phyloP scores from a whole-genome alignment of 2,888 invertebrate genomes.

The Leucophora obtusa region DNA sequence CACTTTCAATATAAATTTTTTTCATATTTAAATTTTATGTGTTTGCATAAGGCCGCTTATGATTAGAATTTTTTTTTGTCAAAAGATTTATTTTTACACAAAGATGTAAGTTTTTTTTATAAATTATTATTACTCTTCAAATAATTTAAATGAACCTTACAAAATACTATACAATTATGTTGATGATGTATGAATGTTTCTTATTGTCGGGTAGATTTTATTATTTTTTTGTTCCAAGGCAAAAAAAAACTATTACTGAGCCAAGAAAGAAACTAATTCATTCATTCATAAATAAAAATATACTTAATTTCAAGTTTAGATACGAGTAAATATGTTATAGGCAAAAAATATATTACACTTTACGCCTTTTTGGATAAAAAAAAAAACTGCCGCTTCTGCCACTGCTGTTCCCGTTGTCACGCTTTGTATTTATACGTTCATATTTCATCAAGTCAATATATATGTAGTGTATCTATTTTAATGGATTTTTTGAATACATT shows the following conservation, averaged over 20 bases:
- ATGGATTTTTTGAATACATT: not conserved
- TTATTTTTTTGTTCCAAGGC: not conserved
- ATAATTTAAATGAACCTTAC: constrained; percentile 16
- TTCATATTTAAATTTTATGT: not conserved
- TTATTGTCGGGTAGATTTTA: not conserved
- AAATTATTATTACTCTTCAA: constrained; percentile 4
- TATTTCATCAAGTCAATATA: not conserved
- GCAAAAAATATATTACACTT: not conserved
- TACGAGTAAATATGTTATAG: not conserved
- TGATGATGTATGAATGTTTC: constrained; percentile 1
- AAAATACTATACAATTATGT: not conserved
- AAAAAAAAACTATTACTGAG: not conserved
- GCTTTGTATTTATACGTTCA: not conserved
- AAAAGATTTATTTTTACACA: not conserved
- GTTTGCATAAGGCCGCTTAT: not conserved
- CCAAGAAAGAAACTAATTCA: constrained; percentile 30
- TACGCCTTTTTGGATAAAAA: not conserved
- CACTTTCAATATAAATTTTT: constrained; percentile 9
- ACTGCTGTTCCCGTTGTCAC: not conserved
- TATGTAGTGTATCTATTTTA: not conserved
- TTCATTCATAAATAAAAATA: constrained; percentile 14
- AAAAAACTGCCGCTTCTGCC: not conserved
- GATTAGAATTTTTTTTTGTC: not conserved
- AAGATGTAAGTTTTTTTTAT: constrained; percentile 6
- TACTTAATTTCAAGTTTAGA: constrained; percentile 2